Base-by-base conservation (phyloP, 2,113 vertebrate genomes). In the Cebidichthys violaceus region DNA sequence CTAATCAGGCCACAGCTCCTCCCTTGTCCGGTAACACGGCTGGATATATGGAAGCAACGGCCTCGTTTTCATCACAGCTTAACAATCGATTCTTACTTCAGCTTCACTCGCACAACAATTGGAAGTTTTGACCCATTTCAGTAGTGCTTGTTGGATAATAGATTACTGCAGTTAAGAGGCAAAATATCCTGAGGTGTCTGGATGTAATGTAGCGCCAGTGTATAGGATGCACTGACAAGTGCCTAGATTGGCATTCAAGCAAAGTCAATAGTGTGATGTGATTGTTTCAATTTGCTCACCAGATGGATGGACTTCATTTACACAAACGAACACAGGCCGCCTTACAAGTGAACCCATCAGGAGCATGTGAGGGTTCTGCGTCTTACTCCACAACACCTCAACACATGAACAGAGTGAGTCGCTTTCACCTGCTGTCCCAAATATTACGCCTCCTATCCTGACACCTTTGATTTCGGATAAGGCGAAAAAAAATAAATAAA, bases 1-100 rank as follows among this genome's bases (percentile, higher is more conserved):
- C 45, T 81, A 88, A 92, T 81, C 87, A 80, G 86, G 84, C 84
- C 82, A 80, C 77, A 82, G 64, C 72, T 78, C 50, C 57, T 75
- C 60, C 74, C 55, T 66, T n/a, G 79, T 75, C 71, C 20, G 22
- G 24, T 59, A 37, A 52, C 79, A 59, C 35, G 43, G 64, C 81
- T 68, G 60, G 59, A 81, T 87, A 43, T 82, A 31, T 9, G 17
- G 24, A 50, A 2, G n/a, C 17, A 4, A 31, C 62, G 78, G 68
- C 72, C 78, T 72, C 3, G 18, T 89, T 86, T 82, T 77, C 70
- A 61, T 65, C 14, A 1, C 10, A 0, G 22, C 31, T 71, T 80
- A 61, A 55, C 70, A 24, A 85, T 85, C 31, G 31, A 85, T 81
- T 82, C n/a, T 79, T 61, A 50, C 31, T 39, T 77, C 71, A 47